These are phyloP conservation scores for Microctonus aethiopoides DNA, from an alignment of 2,888 invertebrate genomes.

Conservation along the genomic window DNA sequence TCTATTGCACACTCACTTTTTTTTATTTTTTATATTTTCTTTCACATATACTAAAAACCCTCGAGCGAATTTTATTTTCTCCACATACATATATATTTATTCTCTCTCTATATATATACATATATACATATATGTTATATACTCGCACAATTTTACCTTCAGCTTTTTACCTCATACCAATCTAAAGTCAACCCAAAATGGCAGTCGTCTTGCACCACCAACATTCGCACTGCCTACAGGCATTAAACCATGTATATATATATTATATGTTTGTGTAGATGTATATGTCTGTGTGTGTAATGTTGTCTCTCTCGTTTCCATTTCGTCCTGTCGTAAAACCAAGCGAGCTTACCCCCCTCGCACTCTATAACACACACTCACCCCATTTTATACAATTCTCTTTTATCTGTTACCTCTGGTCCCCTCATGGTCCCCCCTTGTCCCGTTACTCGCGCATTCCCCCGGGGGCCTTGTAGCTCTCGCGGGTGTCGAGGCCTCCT, in stretches of 20 bases:
- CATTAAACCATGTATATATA: slow-evolving; percentile 35
- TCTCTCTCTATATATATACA: not conserved
- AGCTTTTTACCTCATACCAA: slow-evolving; percentile 4
- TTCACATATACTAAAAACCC: slow-evolving; percentile 29
- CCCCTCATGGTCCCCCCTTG: slow-evolving; percentile 28
- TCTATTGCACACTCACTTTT: slow-evolving; percentile 33
- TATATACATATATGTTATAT: slow-evolving; percentile 21
- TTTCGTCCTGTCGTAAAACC: slow-evolving; percentile 18
- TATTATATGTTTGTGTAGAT: slow-evolving; percentile 58
- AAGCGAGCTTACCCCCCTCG: slow-evolving; percentile 36
- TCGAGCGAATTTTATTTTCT: slow-evolving; percentile 3
- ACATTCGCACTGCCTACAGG: slow-evolving; percentile 45
- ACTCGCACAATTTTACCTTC: slow-evolving; percentile 27
- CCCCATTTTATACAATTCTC: slow-evolving; percentile 66
- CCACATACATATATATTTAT: slow-evolving; percentile 3
- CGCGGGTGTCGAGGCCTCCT: slow-evolving; percentile 51
- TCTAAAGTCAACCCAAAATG: slow-evolving; percentile 48
- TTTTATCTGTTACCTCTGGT: slow-evolving; percentile 63
- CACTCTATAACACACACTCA: slow-evolving; percentile 47
- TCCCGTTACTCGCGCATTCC: slow-evolving; percentile 55
- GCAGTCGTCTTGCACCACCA: slow-evolving; percentile 46
- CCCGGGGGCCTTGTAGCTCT: slow-evolving; percentile 60
- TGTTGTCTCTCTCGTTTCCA: slow-evolving; percentile 9
- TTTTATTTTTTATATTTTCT: slow-evolving; percentile 32
- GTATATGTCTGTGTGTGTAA: slow-evolving; percentile 1